A percentile compares a stretch with the other conserved stretches of the same genome.
Evolutionary conservation across 2,113 vertebrate genomes (phyloP).

Genomic region (Apodemus sylvaticus): DNA sequence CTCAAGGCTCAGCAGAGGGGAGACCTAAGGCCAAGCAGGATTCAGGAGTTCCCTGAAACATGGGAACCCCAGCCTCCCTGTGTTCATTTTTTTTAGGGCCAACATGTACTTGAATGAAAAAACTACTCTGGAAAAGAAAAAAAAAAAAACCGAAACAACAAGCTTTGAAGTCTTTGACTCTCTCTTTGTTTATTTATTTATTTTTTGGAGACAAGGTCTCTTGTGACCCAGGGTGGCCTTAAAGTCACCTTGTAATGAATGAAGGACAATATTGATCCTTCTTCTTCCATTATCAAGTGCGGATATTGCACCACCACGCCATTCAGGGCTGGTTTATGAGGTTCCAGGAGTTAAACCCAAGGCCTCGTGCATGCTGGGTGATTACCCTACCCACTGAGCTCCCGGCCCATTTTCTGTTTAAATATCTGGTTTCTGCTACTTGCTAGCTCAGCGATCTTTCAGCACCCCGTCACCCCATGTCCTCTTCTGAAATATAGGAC

Average conservation of each 20-base stretch:
- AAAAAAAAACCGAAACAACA: background rate
- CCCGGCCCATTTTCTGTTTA: background rate
- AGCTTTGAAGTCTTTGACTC: background rate
- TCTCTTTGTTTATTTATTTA: background rate
- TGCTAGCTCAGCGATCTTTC: background rate
- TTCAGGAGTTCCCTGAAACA: background rate
- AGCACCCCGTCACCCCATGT: background rate
- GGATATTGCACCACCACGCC: too few species aligned
- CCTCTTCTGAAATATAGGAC: background rate
- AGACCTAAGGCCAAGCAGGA: background rate
- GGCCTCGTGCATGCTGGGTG: background rate
- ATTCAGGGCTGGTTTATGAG: too few species aligned
- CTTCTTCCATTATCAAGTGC: background rate
- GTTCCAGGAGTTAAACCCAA: background rate
- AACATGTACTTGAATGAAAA: background rate
- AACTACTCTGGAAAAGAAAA: background rate
- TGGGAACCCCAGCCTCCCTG: background rate
- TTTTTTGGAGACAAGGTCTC: background rate
- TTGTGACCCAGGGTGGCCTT: background rate
- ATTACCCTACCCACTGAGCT: background rate
- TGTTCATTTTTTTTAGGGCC: background rate
- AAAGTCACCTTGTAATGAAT: background rate
- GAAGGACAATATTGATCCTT: background rate
- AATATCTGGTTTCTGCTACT: background rate
- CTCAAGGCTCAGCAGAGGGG: background rate